Evolutionary conservation across 1,140 invertebrate species (phyloP).

Genomic region (Drusus annulatus): DNA sequence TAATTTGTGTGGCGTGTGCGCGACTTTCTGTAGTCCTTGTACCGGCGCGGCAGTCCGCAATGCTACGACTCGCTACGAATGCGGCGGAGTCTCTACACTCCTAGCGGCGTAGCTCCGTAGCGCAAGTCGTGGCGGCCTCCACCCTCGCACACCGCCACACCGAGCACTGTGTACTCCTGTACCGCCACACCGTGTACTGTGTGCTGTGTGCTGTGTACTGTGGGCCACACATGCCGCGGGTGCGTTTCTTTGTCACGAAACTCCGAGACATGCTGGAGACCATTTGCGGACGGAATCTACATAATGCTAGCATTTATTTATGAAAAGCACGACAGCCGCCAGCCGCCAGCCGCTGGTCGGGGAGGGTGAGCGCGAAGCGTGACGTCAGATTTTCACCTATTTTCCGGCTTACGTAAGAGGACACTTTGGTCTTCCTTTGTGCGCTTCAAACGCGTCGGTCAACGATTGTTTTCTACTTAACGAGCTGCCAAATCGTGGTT

Average conservation of each 20-base stretch:
- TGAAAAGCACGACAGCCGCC: not conserved
- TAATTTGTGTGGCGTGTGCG: too few relatives aligned
- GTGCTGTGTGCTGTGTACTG: too few relatives aligned
- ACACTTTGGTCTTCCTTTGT: not conserved
- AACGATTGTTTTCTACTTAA: not conserved
- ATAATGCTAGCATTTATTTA: slow-evolving; percentile 8
- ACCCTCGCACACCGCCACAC: too few relatives aligned
- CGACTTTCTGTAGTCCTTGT: not conserved
- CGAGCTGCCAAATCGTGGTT: too few relatives aligned
- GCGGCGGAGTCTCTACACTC: not conserved
- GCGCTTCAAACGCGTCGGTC: not conserved
- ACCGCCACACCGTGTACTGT: too few relatives aligned
- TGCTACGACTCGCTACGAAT: slow-evolving; percentile 3
- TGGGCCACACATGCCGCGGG: too few relatives aligned
- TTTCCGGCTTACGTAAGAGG: slow-evolving; percentile 3
- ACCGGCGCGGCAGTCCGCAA: not conserved
- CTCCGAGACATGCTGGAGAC: not conserved
- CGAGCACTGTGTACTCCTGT: too few relatives aligned
- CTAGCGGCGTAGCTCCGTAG: not conserved
- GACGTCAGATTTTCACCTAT: not conserved
- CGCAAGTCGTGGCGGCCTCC: too few relatives aligned
- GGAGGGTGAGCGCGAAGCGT: slow-evolving; percentile 1
- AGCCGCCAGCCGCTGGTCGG: not conserved
- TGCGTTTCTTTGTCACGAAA: slow-evolving; percentile 1
- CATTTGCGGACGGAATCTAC: slow-evolving; percentile 7